Evolutionary conservation across 1,140 invertebrate species (phyloP), one percentile per base, ranked within the genome.

Genomic region (Ceratosolen solmsi): DNA sequence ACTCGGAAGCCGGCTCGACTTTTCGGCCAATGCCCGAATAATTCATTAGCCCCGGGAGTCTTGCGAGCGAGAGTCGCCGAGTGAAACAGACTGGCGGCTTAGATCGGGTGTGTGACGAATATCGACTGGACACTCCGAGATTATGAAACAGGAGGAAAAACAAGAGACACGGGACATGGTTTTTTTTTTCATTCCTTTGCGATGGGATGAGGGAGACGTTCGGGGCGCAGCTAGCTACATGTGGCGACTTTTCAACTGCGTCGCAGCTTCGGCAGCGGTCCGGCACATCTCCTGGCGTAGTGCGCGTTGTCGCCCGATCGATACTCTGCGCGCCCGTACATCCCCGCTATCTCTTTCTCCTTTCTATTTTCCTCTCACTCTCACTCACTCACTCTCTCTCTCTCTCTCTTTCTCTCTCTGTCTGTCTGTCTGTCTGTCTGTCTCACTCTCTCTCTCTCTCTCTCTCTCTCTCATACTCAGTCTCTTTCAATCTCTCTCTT

Each of bases 221-320:
- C 60, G 25, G 17, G 15, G 20, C 60, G 25, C 38, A 25, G 56
- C 41, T 73, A 54, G 49, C n/a, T n/a, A n/a, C 74, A 63, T 56
- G 74, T 54, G 60, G 76, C 38, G 71, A 51, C 78, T 72, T 73
- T 72, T 60, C 78, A 60, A 54, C 78, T 13, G 25, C 30, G 54
- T 58, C 54, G 58, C 72, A 75, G 51, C 13, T 63, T 25, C 74
- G 58, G 58, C 72, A 30, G 72, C 30, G 58, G 56, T 58, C 51
- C 74, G 25, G 74, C 38, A 30, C 15, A 58, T 68, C 27, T 38
- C 38, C 33, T 3, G 22, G 33, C 13, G 77, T 30, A 56, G 13
- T 25, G 27, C 65, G 49, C 77, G 27, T 70, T 46, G 54, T 51
- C n/a, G 51, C 36, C 25, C 65, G 76, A 79, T 79, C 76, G 76